These are phyloP conservation scores for Colossoma macropomum DNA, from an alignment of 2,113 vertebrate species.

Conservation along the genomic window DNA sequence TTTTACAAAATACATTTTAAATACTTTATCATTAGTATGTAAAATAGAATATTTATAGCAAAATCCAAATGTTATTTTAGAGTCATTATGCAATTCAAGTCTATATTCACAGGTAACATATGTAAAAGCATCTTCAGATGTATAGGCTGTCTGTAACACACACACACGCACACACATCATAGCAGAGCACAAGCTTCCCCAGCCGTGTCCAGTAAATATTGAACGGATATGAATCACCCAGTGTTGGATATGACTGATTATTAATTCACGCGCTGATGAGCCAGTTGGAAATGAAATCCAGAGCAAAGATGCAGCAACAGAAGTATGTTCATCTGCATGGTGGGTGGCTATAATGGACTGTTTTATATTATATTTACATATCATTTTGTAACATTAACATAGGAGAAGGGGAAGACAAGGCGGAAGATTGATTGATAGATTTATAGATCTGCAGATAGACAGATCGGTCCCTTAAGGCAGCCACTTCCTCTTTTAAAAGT, in stretches of 20 bases:
- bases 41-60: too few relatives aligned
- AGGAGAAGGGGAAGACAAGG: background rate
- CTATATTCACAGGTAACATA: background rate
- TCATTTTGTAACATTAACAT: background rate
- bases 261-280: slow-evolving; percentile 28
- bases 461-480: background rate
- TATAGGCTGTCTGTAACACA: background rate
- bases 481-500: background rate
- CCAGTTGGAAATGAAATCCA: slow-evolving; percentile 35
- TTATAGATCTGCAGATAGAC: background rate
- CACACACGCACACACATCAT: background rate
- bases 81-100: background rate
- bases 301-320: slow-evolving; percentile 4
- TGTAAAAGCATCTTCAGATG: background rate
- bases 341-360: slow-evolving; percentile 8
- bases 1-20: too few relatives aligned
- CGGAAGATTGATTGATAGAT: slow-evolving; percentile 2
- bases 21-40: too few relatives aligned
- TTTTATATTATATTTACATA: background rate
- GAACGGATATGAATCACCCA: slow-evolving; percentile 18
- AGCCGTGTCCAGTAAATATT: slow-evolving; percentile 19
- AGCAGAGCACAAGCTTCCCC: background rate
- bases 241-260: background rate
- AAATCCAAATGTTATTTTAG: too few relatives aligned
- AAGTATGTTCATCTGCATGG: slow-evolving; percentile 35